Conservation (phyloP, 2,888 invertebrate genomes). For the Oasisia sp. region DNA sequence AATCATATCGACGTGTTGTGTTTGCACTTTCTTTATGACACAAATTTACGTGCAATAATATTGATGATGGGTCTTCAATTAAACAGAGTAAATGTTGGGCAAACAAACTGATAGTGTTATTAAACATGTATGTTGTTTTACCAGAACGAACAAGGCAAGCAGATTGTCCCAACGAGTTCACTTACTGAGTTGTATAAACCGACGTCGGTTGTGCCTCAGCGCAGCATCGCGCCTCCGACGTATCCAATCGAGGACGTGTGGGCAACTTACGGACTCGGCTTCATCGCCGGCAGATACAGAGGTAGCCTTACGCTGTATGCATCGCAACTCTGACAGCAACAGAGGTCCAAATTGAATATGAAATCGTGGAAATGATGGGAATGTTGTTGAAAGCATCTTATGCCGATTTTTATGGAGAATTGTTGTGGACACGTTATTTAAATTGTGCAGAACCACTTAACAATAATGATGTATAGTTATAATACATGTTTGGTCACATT, state of each 20-base stretch:
- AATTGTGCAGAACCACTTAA: too few species aligned
- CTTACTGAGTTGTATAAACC: background rate
- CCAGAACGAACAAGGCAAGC: constrained; percentile 19
- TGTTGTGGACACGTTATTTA: too few species aligned
- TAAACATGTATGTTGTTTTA: background rate
- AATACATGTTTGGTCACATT: too few species aligned
- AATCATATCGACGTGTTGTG: too few species aligned
- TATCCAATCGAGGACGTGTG: constrained; percentile 41
- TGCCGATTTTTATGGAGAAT: too few species aligned
- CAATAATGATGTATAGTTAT: too few species aligned
- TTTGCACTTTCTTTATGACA: too few species aligned
- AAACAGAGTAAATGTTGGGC: background rate
- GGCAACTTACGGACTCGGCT: constrained; percentile 49
- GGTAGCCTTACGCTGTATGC: constrained; percentile 39
- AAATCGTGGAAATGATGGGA: too few species aligned
- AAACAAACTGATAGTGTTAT: background rate
- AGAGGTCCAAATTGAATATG: too few species aligned
- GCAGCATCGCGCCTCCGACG: background rate
- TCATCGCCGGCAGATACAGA: constrained; percentile 49
- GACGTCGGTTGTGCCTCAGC: background rate
- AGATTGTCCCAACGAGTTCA: constrained; percentile 1
- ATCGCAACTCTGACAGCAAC: background rate
- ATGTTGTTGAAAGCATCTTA: too few species aligned
- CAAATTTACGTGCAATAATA: too few species aligned
- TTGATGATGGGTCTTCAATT: background rate